Evolutionary conservation across 2,113 vertebrate species (phyloP), one percentile per base, ranked within the genome.

Genomic region (Strix aluco): DNA sequence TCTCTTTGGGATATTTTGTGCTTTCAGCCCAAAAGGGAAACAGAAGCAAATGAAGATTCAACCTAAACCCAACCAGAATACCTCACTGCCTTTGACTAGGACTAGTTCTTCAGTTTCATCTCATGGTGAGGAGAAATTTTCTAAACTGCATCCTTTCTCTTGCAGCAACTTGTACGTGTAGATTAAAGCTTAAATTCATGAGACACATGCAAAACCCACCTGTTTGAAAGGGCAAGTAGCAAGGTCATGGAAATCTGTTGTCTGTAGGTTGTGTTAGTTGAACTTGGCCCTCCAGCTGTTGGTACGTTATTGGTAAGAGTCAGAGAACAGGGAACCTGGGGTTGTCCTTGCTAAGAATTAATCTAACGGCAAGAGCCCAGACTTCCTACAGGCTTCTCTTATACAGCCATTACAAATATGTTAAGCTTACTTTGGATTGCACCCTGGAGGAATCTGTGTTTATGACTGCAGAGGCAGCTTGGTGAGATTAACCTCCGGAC

Each of bases 1-100:
- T 82, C 32, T 88, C 54, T 93, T 55, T 16, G 94, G 87, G n/a
- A 9, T 96, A 29, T 95, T 97, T 94, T 92, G 72, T 90, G 54
- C 92, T 69, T 98, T 40, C 88, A 99, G 99, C 91, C 98, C 98
- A 30, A 99, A 99, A 98, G 98, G 98, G 92, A 99, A 99, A 96
- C 98, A 99, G 96, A 99, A 99, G 96, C 98, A 98, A 97, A 97
- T 98, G 94, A 99, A 98, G 97, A 97, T 97, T 80, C 97, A 98
- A 82, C 98, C 98, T 88, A 99, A 99, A 98, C 97, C 96, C 82
- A 98, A 97, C 95, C 97, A 97, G 95, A 99, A 98, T 98, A 98
- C 98, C 97, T 98, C 98, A 97, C 95, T 98, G 96, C 98, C 98
- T 97, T 97, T 98, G 96, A 97, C 98, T 49, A 98, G 98, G 96